Base-by-base conservation (phyloP, 2,888 invertebrate genomes). In the Nematopogon swammerdamellus region DNA sequence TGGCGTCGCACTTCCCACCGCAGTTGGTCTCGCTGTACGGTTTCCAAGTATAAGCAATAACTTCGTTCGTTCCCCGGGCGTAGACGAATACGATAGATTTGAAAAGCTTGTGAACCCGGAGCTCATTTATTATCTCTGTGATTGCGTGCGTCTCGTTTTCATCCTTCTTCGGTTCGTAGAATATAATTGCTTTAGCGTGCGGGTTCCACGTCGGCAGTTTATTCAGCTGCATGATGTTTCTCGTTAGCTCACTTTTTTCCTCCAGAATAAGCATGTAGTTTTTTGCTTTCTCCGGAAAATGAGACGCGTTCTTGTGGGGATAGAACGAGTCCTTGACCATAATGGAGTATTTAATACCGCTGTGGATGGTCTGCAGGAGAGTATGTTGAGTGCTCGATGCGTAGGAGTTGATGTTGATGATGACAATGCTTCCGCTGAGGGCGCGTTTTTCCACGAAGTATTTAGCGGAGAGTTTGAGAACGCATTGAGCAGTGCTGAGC, bases 201-300 rank as follows among this genome's bases (percentile, higher is more conserved):
- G 80, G 80, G 62, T 80, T 80, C 80, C 80, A 80, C 54, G 77
- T 72, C 10, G 80, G 80, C 50, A 80, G 63, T 59, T 70, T 73
- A 54, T 72, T 72, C 55, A 80, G 61, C 59, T 77, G 75, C 53
- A 71, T 58, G 61, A 80, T 75, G 61, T 80, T 74, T 57, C 72
- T 66, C 54, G 59, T 64, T 44, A 80, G 61, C 58, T 80, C 79
- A 45, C 66, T 64, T 64, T 72, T 73, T 53, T 74, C 70, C 63
- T 80, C 77, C 54, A 80, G 65, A 64, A 80, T 72, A 64, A 80
- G 64, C 74, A 80, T 72, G 63, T 80, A 80, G 68, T 80, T 80
- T 65, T 80, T 79, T 51, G 80, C 80, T 65, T 75, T 80, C 63
- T 80, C 80, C 17, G 73, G 77, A 55, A 80, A 80, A 64, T 80